Evolutionary conservation across 2,888 invertebrate species (phyloP), one percentile per base, ranked within the genome.

Genomic region (Julus scandinavius): DNA sequence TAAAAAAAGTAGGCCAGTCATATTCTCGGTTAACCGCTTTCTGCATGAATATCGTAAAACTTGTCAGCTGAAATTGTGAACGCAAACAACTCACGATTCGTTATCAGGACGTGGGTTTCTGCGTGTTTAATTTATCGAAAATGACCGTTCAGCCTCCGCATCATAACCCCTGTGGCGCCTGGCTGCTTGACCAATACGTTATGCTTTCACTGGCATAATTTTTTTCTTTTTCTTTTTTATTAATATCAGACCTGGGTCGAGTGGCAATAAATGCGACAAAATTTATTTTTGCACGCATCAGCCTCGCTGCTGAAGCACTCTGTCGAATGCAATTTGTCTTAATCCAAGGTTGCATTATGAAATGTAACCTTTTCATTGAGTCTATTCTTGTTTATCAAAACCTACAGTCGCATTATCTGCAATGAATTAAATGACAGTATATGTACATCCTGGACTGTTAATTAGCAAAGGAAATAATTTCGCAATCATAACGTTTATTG

Each of bases 11-110:
- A 72, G 72, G n/a, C 72, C 72, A 72, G 29, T 11, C 72, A 20
- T 63, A 63, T 20, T 63, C 63, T 63, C 63, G 63, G 72, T 29
- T 72, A 72, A 72, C 72, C 72, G 29, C 72, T 72, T 72, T 72
- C 72, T 72, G 72, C 29, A 29, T 72, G n/a, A 72, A 72, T 72
- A 29, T 72, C 72, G 72, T 72, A 72, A 72, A 72, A 72, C 72
- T 72, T 72, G 72, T 72, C 72, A n/a, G n/a, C 13, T 72, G 11
- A 72, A 72, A 72, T 72, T 72, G 72, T 13, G 72, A 72, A 29
- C 29, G 72, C 29, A 72, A 72, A 72, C 72, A 72, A 72, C 72
- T 72, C 29, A 29, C 29, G 72, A 72, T 29, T 13, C 72, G 72
- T 72, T 72, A 72, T 72, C 72, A 11, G 72, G 29, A 72, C 72